These are phyloP conservation scores for Mayetiola destructor DNA, from an alignment of 2,888 invertebrate species.

Conservation along the genomic window DNA sequence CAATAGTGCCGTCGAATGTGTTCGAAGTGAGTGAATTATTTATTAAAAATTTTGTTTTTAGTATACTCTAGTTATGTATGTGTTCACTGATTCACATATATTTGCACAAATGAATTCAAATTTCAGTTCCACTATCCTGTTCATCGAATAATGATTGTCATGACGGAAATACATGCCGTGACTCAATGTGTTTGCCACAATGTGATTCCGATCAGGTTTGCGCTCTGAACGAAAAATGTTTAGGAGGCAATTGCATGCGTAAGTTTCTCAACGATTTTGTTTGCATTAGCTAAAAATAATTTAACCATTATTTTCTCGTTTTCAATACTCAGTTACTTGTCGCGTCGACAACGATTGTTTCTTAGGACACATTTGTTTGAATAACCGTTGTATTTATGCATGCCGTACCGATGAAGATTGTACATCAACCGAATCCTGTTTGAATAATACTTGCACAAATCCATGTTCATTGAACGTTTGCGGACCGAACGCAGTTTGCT, in stretches of 20 bases:
- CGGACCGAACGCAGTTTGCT: slow-evolving; percentile 71
- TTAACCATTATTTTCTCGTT: background rate
- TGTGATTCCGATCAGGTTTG: slow-evolving; percentile 68
- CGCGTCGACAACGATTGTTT: slow-evolving; percentile 85
- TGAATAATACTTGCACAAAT: slow-evolving; percentile 63
- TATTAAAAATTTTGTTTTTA: background rate
- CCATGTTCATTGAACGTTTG: slow-evolving; percentile 66
- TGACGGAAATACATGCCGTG: slow-evolving; percentile 56
- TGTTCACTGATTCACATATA: background rate
- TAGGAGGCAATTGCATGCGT: slow-evolving; percentile 65
- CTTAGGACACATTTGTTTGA: slow-evolving; percentile 75
- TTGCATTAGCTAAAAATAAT: background rate
- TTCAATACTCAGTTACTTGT: slow-evolving; percentile 51
- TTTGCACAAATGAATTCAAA: slow-evolving; percentile 16
- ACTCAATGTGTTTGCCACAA: slow-evolving; percentile 66
- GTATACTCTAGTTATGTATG: background rate
- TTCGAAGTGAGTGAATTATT: slow-evolving; percentile 49
- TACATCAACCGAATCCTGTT: slow-evolving; percentile 67
- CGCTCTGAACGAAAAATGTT: slow-evolving; percentile 79
- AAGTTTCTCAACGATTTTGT: slow-evolving; percentile 33
- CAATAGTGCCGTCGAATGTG: slow-evolving; percentile 68
- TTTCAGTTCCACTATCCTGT: slow-evolving; percentile 63
- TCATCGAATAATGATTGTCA: slow-evolving; percentile 53
- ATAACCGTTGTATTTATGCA: slow-evolving; percentile 72
- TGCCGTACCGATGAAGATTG: slow-evolving; percentile 80